phyloP scores from a whole-genome alignment of 2,888 invertebrate genomes.

The Dichetophora obliterata region DNA sequence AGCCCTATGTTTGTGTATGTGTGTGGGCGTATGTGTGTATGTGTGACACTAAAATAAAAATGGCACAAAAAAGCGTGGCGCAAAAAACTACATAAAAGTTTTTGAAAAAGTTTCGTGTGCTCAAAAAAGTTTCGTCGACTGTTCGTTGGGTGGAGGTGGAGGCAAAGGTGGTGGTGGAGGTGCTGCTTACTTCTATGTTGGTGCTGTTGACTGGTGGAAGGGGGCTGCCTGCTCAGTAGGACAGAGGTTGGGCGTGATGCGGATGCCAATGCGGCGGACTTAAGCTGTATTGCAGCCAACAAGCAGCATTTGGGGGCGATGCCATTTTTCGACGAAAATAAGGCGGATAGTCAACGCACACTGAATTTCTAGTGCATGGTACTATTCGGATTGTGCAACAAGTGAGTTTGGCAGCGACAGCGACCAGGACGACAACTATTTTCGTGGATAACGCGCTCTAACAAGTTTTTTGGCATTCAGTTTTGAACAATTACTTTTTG shows the following conservation, averaged over 20 bases:
- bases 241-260: constrained; percentile 11
- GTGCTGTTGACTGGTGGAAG: neutral
- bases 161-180: constrained; percentile 38
- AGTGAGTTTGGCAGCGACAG: constrained; percentile 70
- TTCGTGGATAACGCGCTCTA: constrained; percentile 21
- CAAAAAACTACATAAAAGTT: constrained; percentile 50
- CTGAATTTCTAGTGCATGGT: constrained; percentile 50
- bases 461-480: constrained; percentile 16
- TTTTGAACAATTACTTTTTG: neutral
- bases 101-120: constrained; percentile 70
- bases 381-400: constrained; percentile 69
- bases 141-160: neutral
- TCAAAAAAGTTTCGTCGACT: constrained; percentile 64
- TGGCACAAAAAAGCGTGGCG: constrained; percentile 50
- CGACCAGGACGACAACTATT: constrained; percentile 66
- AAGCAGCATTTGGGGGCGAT: constrained; percentile 46
- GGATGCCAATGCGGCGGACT: constrained; percentile 11
- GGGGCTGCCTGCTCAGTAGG: neutral
- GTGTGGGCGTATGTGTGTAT: constrained; percentile 34
- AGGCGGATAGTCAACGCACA: constrained; percentile 24
- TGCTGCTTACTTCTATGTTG: constrained; percentile 20
- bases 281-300: constrained; percentile 8
- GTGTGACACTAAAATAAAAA: constrained; percentile 39
- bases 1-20: constrained; percentile 36
- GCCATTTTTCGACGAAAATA: constrained; percentile 65